These are phyloP conservation scores for Schlechtendalia chinensis DNA, from an alignment of 1,140 invertebrate species.

Conservation along the genomic window DNA sequence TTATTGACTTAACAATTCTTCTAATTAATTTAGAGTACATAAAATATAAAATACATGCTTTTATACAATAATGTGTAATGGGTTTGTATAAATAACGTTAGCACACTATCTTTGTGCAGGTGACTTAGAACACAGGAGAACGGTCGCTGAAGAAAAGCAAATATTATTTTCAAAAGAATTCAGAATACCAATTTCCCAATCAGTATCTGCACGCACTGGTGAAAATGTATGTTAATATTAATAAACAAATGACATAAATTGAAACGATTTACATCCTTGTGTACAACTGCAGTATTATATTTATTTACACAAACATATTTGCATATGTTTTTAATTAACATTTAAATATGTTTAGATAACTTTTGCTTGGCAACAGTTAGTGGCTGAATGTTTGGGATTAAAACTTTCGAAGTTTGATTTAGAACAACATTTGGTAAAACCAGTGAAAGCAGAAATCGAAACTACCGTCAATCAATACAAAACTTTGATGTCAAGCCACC, in stretches of 20 bases:
- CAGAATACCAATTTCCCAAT: conserved; percentile 71
- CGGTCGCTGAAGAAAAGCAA: conserved; percentile 75
- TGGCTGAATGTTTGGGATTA: conserved; percentile 34
- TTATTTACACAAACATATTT: conserved; percentile 1
- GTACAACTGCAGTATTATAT: too few species aligned
- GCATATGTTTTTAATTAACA: neutral
- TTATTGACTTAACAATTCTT: too few species aligned
- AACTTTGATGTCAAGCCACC: conserved; percentile 2
- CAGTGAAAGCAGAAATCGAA: conserved; percentile 41
- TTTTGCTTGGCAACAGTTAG: conserved; percentile 34
- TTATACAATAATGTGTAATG: neutral
- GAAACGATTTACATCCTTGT: too few species aligned
- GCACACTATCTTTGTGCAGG: conserved; percentile 55
- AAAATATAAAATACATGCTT: too few species aligned
- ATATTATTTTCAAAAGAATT: conserved; percentile 71
- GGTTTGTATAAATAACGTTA: neutral
- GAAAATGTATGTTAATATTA: conserved; percentile 69
- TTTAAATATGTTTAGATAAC: conserved; percentile 19
- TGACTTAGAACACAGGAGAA: conserved; percentile 83
- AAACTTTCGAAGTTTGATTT: conserved; percentile 45
- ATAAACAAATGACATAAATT: neutral
- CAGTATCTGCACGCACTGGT: conserved; percentile 83
- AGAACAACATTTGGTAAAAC: conserved; percentile 30
- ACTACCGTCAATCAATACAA: conserved; percentile 27
- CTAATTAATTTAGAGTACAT: too few species aligned